phyloP scores from a whole-genome alignment of 1,140 invertebrate species.

The Brachionus calyciflorus region DNA sequence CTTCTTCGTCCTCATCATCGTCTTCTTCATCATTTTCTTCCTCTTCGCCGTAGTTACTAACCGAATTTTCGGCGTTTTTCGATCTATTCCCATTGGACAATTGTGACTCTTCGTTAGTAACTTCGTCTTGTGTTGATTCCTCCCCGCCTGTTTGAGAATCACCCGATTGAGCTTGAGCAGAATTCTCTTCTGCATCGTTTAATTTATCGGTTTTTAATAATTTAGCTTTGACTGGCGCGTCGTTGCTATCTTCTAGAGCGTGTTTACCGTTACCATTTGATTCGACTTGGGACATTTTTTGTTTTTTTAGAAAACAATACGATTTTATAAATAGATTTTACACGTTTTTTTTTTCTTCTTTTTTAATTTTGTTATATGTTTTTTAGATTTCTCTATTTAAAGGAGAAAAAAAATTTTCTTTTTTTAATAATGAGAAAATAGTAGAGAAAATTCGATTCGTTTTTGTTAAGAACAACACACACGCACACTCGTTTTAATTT shows the following conservation, averaged over 20 bases:
- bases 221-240: neutral
- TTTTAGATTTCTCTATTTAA: too few species aligned
- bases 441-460: too few species aligned
- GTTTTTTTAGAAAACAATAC: too few species aligned
- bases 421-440: too few species aligned
- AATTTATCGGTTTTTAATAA: constrained; percentile 24
- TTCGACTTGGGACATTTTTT: constrained; percentile 43
- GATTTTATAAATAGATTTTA: too few species aligned
- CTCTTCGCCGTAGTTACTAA: constrained; percentile 16
- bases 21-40: constrained; percentile 46
- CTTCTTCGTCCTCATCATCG: constrained; percentile 29
- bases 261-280: constrained; percentile 37
- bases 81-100: neutral
- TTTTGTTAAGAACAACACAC: too few species aligned
- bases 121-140: constrained; percentile 2
- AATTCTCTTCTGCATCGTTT: neutral
- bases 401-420: too few species aligned
- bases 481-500: too few species aligned
- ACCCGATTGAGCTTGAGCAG: constrained; percentile 4
- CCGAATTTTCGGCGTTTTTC: neutral
- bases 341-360: constrained; percentile 10
- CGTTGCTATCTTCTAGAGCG: constrained; percentile 27
- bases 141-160: neutral
- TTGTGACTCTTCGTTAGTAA: neutral
- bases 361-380: constrained; percentile 14